Percentiles rank a stretch among this genome's conserved stretches.
These are phyloP conservation scores for Drosophila watanabei DNA, from an alignment of 1,140 invertebrate species.

Conservation along the genomic window DNA sequence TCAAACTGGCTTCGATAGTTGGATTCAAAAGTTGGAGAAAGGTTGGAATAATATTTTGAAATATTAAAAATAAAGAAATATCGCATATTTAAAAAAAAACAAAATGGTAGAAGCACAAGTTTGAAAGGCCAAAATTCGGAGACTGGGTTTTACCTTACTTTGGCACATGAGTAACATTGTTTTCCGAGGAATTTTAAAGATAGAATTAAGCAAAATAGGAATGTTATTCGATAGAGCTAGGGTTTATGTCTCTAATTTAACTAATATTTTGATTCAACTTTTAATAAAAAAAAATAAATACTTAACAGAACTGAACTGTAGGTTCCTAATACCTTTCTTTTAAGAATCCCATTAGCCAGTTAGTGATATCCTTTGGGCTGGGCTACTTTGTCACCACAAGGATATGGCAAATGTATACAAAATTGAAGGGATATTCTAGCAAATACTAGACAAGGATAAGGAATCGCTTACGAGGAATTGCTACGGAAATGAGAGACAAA, in stretches of 20 bases:
- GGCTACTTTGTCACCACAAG: conserved; percentile 60
- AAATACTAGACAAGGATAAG: neutral
- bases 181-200: neutral
- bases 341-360: conserved; percentile 41
- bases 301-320: neutral
- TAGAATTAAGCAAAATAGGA: too few relatives aligned
- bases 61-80: neutral
- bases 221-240: neutral
- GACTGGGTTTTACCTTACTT: neutral
- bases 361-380: conserved; percentile 49
- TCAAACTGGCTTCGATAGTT: conserved; percentile 4
- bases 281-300: too few relatives aligned
- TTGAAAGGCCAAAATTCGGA: neutral
- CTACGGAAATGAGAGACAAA: too few relatives aligned
- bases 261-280: neutral
- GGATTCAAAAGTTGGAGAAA: conserved; percentile 20
- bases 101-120: neutral
- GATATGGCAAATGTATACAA: conserved; percentile 2
- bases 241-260: neutral
- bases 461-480: neutral
- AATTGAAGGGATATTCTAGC: neutral
- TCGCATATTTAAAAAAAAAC: too few relatives aligned
- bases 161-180: neutral
- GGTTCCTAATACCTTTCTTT: conserved; percentile 25
- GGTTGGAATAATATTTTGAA: neutral